Conservation (phyloP, 2,113 vertebrate species). For the Ctenomys sociabilis region DNA sequence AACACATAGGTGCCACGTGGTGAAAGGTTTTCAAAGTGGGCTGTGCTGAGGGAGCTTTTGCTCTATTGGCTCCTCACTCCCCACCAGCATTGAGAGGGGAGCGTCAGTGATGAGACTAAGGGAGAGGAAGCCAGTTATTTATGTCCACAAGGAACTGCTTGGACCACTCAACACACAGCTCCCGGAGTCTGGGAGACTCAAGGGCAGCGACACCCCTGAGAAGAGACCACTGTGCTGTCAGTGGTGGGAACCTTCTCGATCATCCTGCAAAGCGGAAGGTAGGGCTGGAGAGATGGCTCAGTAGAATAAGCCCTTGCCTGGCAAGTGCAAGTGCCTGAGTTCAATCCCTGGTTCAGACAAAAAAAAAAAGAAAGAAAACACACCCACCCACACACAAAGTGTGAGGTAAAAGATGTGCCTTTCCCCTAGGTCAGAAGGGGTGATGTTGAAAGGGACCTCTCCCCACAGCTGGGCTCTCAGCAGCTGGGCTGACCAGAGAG, state of each 20-base stretch:
- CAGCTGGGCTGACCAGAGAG: neutral
- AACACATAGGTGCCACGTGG: neutral
- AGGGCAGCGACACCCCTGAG: rapidly evolving
- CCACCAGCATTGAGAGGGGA: neutral
- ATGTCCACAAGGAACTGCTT: neutral
- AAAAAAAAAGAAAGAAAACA: no score
- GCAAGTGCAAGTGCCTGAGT: no score
- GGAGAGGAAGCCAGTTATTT: neutral
- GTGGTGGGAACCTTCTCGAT: neutral
- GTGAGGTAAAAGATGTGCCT: neutral
- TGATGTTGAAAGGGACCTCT: neutral
- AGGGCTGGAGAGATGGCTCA: no score
- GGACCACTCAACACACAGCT: neutral
- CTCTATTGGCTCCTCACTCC: neutral
- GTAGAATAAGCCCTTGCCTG: no score
- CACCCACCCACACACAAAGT: no score
- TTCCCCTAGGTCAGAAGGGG: neutral
- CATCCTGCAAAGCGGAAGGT: neutral
- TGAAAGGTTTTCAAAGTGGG: neutral
- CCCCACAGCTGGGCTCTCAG: neutral
- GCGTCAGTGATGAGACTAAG: neutral
- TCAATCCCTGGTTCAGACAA: no score
- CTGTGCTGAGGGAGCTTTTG: neutral
- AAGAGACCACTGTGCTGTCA: neutral
- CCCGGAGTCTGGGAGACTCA: neutral